Evolutionary conservation across 2,888 invertebrate species (phyloP), one percentile per base, ranked within the genome.

Genomic region (Callimorpha dominula): DNA sequence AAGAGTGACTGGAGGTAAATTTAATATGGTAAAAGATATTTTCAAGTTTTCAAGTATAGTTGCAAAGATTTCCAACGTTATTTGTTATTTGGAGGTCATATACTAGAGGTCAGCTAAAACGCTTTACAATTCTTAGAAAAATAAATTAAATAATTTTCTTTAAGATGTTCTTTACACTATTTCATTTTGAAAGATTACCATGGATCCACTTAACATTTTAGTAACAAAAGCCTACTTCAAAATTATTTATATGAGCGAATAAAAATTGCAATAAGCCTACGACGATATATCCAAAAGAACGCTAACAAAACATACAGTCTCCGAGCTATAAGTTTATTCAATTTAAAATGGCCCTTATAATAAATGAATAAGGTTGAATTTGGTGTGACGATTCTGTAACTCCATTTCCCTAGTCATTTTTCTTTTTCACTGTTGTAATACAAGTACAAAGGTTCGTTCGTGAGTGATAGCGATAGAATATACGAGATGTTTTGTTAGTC

Each of bases 391-490:
- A 74, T 81, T 82, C 78, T 72, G 71, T 82, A 83, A 85, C 81
- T 84, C 78, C 80, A 86, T 85, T 86, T 83, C 78, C 80, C 73
- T 67, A 70, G 77, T 82, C 85, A 86, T 85, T 86, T 86, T 85
- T 85, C 86, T 86, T 86, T 85, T 86, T 83, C 85, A 83, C 79
- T 80, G 81, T 77, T 83, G 85, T 82, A 85, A 82, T 82, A 77
- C 85, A 82, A 83, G 85, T 85, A 82, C 79, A 85, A 82, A 84
- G 81, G 78, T 75, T 74, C 70, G 40, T 67, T 75, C 77, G 74
- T 82, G 85, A 82, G 75, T 78, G 85, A 82, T 85, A 81, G 85
- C 70, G 71, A 78, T 73, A 76, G 68, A 82, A 72, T 74, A 78
- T 82, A 83, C 83, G 85, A 82, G 81, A 83, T 81, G 85, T 85